phyloP scores from a whole-genome alignment of 2,888 invertebrate species.

The Eurois occulta region DNA sequence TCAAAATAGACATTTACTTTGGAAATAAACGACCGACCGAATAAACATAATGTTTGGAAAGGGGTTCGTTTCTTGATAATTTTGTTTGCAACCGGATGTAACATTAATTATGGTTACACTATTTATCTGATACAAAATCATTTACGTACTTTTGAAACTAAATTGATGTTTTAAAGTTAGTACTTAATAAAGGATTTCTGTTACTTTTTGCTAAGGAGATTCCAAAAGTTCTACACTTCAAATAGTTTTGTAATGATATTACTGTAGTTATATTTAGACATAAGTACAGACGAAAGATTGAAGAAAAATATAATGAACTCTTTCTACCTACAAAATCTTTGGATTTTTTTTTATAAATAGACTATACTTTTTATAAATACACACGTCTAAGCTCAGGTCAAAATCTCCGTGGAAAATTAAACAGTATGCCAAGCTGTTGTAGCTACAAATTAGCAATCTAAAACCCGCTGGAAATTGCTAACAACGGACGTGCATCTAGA shows the following conservation, averaged over 20 bases:
- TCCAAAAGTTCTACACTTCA: not conserved
- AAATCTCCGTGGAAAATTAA: conserved; percentile 53
- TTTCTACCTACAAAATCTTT: not conserved
- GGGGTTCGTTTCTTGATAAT: conserved; percentile 12
- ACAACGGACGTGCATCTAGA: conserved; percentile 52
- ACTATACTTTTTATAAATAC: too few species aligned
- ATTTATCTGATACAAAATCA: conserved; percentile 6
- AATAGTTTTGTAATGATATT: not conserved
- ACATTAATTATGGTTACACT: not conserved
- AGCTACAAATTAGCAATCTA: conserved; percentile 62
- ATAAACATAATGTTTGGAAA: conserved; percentile 19
- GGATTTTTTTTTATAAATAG: not conserved
- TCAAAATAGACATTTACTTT: conserved; percentile 23
- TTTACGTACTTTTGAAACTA: conserved; percentile 7
- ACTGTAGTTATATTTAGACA: not conserved
- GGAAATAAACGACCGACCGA: conserved; percentile 3
- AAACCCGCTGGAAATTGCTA: conserved; percentile 46
- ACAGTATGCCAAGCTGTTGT: conserved; percentile 41
- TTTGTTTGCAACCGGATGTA: conserved; percentile 15
- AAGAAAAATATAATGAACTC: not conserved
- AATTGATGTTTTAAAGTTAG: conserved; percentile 4
- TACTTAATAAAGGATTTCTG: not conserved
- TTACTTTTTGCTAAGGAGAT: not conserved
- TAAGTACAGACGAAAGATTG: not conserved
- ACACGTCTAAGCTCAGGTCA: conserved; percentile 4